Evolutionary conservation across 2,113 vertebrate genomes (phyloP), one percentile per base, ranked within the genome.

Genomic region (Silurus glanis): DNA sequence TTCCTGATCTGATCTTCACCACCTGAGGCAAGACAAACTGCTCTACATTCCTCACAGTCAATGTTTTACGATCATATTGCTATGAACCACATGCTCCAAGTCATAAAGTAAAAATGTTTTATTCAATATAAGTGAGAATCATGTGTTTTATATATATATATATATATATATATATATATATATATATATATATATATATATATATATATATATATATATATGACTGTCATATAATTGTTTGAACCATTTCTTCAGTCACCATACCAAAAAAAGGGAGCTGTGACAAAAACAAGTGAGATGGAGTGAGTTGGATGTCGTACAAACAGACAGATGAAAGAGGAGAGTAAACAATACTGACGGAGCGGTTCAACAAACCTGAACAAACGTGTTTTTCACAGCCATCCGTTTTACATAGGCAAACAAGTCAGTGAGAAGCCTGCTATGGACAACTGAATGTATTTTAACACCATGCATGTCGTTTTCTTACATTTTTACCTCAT

Each of bases 261-360:
- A 7, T 47, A 21, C 45, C 19, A 19, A 51, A 23, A 37, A 74
- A 9, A 55, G 74, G 49, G 25, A 76, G 49, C 74, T 25, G 23
- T 14, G 12, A 25, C 12, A 25, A 6, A 55, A 55, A 76, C 49
- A 25, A 76, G 23, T 8, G 23, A 76, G 23, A n/a, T 25, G 6
- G 12, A 55, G 12, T 75, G 72, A 13, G 72, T 23, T 10, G 21
- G 72, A 75, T 53, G 55, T 13, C 13, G 37, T n/a, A 55, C 62
- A 17, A 19, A 76, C 21, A 75, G 64, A 72, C 58, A 0, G 47
- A 47, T 23, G 59, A 71, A 88, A 55, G 16, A 45, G 51, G 8
- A 84, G 19, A 64, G 67, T 75, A 66, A 85, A 85, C 56, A 83
- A 10, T n/a, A 71, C 71, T 16, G n/a, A 85, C 61, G 9, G 37